Percentiles rank a stretch among this genome's conserved stretches.
Conservation (phyloP, 37 sponge, comb jelly and placozoan species). For the Agelas oroides region DNA sequence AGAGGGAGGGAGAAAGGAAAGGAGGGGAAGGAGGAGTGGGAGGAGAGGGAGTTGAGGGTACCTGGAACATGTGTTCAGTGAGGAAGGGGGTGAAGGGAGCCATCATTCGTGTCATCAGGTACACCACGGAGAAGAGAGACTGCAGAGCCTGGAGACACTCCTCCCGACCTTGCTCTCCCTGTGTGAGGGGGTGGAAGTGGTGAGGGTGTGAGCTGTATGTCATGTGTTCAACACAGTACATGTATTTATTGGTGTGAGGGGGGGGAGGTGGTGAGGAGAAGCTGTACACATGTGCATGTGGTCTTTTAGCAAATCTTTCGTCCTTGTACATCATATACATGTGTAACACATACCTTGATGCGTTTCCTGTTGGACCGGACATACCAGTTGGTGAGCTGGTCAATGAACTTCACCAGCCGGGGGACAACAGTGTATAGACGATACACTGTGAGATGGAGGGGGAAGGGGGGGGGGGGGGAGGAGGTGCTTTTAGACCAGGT, state of each 20-base stretch:
- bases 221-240: too few species aligned
- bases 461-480: neutral
- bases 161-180: constrained; percentile 79
- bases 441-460: constrained; percentile 75
- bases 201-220: neutral
- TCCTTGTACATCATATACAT: neutral
- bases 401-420: constrained; percentile 88
- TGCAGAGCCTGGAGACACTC: constrained; percentile 81
- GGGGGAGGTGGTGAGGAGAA: neutral
- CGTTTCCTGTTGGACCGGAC: constrained; percentile 94
- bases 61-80: constrained; percentile 95
- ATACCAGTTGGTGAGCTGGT: constrained; percentile 98
- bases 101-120: constrained; percentile 92
- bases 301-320: neutral
- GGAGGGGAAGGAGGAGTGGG: neutral
- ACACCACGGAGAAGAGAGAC: constrained; percentile 88
- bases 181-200: neutral
- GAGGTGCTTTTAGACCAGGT: neutral
- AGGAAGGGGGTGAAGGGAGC: constrained; percentile 99
- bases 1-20: neutral
- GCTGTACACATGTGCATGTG: neutral
- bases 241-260: too few species aligned
- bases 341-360: constrained; percentile 68
- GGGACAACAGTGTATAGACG: constrained; percentile 96
- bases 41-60: neutral